These are phyloP conservation scores for Silurus lanzhouensis DNA, from an alignment of 2,797 vertebrate species.

Conservation along the genomic window DNA sequence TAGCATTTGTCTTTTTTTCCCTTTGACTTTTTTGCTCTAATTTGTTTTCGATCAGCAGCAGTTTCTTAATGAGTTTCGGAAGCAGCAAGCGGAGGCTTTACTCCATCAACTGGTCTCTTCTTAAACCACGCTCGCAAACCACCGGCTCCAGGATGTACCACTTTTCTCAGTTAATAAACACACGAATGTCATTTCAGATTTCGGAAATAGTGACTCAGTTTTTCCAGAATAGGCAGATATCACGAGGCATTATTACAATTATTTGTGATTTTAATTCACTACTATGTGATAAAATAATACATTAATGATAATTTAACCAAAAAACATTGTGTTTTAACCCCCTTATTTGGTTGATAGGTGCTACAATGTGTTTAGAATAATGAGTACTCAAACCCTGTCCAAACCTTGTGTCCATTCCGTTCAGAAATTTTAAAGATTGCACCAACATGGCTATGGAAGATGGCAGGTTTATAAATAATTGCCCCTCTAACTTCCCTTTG, in stretches of 20 bases:
- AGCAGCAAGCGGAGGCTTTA: conserved; percentile 1
- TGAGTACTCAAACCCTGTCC: too few relatives aligned
- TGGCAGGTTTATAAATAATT: too few relatives aligned
- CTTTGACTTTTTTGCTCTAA: conserved; percentile 17
- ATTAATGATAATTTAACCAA: too few relatives aligned
- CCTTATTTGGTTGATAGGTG: background rate
- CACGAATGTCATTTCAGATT: background rate
- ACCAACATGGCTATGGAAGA: too few relatives aligned
- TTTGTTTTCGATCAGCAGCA: conserved; percentile 25
- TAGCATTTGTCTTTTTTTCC: conserved; percentile 24
- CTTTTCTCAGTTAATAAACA: background rate
- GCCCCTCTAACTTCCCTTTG: too few relatives aligned
- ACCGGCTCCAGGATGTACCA: background rate
- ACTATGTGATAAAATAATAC: background rate
- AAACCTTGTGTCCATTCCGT: too few relatives aligned
- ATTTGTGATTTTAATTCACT: background rate
- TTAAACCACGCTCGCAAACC: background rate
- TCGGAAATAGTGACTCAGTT: background rate
- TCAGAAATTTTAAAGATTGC: too few relatives aligned
- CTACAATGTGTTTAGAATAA: background rate
- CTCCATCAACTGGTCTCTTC: conserved; percentile 6
- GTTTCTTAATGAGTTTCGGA: conserved; percentile 22
- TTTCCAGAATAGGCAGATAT: background rate
- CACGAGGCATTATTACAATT: background rate
- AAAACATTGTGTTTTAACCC: background rate